Evolutionary conservation across 1,140 invertebrate species (phyloP), one percentile per base, ranked within the genome.

Genomic region (Halictus rubicundus): DNA sequence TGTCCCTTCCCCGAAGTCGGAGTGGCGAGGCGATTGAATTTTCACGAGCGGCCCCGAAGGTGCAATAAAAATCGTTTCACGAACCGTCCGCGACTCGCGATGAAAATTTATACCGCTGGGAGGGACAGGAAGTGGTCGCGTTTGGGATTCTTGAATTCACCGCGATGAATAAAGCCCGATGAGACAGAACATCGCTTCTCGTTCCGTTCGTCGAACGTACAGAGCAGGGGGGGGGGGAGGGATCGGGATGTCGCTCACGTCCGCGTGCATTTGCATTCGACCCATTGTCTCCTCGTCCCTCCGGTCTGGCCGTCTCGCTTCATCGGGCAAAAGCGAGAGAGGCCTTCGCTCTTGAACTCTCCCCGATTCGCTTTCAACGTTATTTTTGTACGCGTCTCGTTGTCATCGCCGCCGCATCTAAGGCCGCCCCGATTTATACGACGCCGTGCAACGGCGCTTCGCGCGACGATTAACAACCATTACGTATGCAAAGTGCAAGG

Each of bases 231-330:
- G n/a, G n/a, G n/a, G n/a, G n/a, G n/a, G n/a, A n/a, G 80, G 75
- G 83, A 92, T 92, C 89, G 86, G 79, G 86, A 91, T 89, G 84
- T 16, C 84, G 88, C 86, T 92, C 91, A 92, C 91, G 90, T 92
- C 88, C 87, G 71, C 87, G 71, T 74, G 88, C 91, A 92, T 92
- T 92, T 91, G 89, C 90, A 92, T 92, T 91, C 90, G 88, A 90
- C 90, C 90, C 91, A 92, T 92, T 92, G 91, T 91, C 88, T 90
- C 78, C 32, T 32, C 83, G 87, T 88, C 84, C 80, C 79, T 79
- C 75, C 37, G 68, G 42, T 80, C 59, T 86, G 16, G n/a, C 54
- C 86, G 81, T 85, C 82, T 87, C 84, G 77, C 80, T 84, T 87
- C 83, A 86, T 81, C 68, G 52, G 78, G 68, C 70, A 49, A 7